phyloP scores from a whole-genome alignment of 1,140 invertebrate genomes.

The Phortica variegata region DNA sequence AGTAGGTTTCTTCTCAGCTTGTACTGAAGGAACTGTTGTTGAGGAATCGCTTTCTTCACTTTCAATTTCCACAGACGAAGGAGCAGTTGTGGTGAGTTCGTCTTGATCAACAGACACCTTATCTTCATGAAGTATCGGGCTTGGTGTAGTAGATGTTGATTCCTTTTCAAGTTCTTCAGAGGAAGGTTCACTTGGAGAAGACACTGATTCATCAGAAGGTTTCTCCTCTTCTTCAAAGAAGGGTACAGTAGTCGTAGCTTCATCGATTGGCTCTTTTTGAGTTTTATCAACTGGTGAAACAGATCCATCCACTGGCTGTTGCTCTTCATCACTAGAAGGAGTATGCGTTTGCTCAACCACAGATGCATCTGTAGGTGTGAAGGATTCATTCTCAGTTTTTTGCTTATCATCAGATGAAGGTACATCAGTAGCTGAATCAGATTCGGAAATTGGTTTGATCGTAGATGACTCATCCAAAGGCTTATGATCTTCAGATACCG shows the following conservation, averaged over 20 bases:
- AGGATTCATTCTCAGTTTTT: too few relatives aligned
- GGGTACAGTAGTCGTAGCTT: too few relatives aligned
- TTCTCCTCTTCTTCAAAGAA: neutral
- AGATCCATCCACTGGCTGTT: neutral
- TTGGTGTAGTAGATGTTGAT: constrained; percentile 16
- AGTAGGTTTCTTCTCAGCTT: neutral
- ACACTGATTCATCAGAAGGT: constrained; percentile 7
- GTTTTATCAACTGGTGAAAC: neutral
- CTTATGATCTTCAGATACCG: too few relatives aligned
- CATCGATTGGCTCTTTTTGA: neutral
- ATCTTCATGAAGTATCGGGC: constrained; percentile 11
- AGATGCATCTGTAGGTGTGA: too few relatives aligned
- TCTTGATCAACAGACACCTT: constrained; percentile 15
- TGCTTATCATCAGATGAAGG: too few relatives aligned
- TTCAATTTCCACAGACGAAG: neutral
- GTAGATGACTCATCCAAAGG: too few relatives aligned
- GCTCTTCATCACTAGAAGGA: neutral
- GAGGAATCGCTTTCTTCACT: neutral
- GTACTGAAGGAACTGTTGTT: neutral
- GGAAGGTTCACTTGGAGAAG: constrained; percentile 9
- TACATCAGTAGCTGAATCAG: too few relatives aligned
- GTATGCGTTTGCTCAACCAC: too few relatives aligned
- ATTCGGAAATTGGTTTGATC: too few relatives aligned
- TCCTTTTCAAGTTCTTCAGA: constrained; percentile 2
- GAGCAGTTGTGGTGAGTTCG: constrained; percentile 16